Percentiles rank a stretch among this genome's conserved stretches.
Conservation (phyloP, 2,113 vertebrate genomes). For the Chrysochloris asiatica region DNA sequence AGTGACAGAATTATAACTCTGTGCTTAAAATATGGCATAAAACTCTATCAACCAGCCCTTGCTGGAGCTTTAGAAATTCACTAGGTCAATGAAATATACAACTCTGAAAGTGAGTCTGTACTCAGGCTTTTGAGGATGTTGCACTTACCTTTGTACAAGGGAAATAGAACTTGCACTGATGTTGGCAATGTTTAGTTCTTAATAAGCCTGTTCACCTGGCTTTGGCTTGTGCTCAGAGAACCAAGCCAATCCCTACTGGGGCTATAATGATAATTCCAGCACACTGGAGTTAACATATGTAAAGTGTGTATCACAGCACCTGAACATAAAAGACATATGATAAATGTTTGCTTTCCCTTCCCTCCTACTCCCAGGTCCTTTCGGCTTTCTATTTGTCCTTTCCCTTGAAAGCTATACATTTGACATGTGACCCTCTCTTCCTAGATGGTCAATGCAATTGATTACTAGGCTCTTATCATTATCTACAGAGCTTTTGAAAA, state of each 20-base stretch:
- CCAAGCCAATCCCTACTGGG: conserved; percentile 40
- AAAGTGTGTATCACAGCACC: not conserved
- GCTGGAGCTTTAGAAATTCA: not conserved
- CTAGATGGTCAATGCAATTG: not conserved
- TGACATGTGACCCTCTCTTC: not conserved
- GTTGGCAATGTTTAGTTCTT: conserved; percentile 25
- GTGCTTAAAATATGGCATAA: not conserved
- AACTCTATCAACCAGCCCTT: not conserved
- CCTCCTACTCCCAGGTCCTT: not conserved
- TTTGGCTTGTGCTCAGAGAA: conserved; percentile 50
- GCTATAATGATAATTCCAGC: conserved; percentile 21
- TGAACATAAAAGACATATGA: not conserved
- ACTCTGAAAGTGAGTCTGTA: not conserved
- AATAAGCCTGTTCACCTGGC: conserved; percentile 35
- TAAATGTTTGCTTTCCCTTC: not conserved
- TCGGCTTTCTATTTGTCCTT: not conserved
- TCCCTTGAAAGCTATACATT: not conserved
- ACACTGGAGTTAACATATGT: conserved; percentile 14
- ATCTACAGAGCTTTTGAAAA: not conserved
- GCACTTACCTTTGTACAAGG: not conserved
- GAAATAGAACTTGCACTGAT: not conserved
- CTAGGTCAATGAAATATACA: not conserved
- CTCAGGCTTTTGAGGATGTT: conserved; percentile 4
- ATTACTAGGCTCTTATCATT: not conserved
- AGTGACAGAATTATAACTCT: not conserved